A percentile compares a stretch with the other conserved stretches of the same genome.
phyloP scores from a whole-genome alignment of 2,888 invertebrate species.

The Stenchaetothrips biformis region DNA sequence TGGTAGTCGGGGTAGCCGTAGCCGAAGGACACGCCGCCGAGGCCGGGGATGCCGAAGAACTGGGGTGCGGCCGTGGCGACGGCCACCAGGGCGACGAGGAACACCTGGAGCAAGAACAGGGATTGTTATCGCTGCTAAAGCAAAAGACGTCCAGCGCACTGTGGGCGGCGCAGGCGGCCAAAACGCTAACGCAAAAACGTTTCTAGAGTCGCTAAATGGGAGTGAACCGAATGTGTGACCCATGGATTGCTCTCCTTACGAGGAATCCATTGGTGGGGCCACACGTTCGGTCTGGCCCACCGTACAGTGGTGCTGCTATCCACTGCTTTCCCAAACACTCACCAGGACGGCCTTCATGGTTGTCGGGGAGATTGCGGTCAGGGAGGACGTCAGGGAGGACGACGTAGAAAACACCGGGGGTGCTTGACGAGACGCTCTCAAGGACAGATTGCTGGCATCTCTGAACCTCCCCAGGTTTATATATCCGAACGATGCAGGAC shows the following conservation, averaged over 20 bases:
- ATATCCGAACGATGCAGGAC: neutral
- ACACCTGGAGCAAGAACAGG: neutral
- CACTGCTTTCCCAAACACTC: too few relatives aligned
- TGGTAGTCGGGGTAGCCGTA: conserved; percentile 1
- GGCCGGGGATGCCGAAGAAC: conserved; percentile 4
- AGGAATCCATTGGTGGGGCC: too few relatives aligned
- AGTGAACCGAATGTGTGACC: too few relatives aligned
- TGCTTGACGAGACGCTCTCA: neutral
- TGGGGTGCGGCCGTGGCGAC: neutral
- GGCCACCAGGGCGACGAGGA: neutral
- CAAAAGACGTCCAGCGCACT: too few relatives aligned
- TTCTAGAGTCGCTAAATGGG: too few relatives aligned
- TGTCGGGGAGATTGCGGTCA: neutral
- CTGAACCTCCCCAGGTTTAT: neutral
- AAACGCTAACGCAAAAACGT: too few relatives aligned
- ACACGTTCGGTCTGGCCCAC: too few relatives aligned
- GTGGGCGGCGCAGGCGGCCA: too few relatives aligned
- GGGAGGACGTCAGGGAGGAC: neutral
- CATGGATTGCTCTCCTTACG: too few relatives aligned
- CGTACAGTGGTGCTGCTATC: too few relatives aligned
- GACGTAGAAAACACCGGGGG: neutral
- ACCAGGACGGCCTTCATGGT: neutral
- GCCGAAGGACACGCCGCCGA: neutral
- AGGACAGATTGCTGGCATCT: neutral
- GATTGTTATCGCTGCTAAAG: too few relatives aligned